Percentiles rank a stretch among this genome's conserved stretches.
Evolutionary conservation across 2,888 invertebrate species (phyloP).

Genomic region (Chloroclystis v-ata): DNA sequence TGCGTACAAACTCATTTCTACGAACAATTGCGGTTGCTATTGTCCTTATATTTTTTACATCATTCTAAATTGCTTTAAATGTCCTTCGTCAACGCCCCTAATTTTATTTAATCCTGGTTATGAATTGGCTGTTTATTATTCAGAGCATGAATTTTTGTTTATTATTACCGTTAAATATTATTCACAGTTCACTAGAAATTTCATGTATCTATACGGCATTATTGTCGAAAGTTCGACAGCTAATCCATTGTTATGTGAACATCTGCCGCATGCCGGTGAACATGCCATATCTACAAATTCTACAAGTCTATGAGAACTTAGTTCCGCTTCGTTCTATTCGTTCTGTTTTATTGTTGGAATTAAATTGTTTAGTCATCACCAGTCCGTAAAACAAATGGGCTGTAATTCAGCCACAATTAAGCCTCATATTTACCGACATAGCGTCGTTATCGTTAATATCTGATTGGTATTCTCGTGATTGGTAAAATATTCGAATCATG

Average conservation of each 20-base stretch:
- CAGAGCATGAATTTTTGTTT: conserved; percentile 9
- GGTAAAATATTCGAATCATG: conserved; percentile 9
- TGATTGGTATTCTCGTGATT: too few species aligned
- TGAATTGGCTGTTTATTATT: conserved; percentile 6
- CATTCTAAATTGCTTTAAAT: conserved; percentile 23
- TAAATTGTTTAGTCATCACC: conserved; percentile 24
- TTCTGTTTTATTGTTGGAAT: conserved; percentile 31
- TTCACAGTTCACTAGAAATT: conserved; percentile 22
- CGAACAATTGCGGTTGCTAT: conserved; percentile 41
- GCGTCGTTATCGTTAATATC: too few species aligned
- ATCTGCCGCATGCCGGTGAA: too few species aligned
- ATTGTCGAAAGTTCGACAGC: conserved; percentile 45
- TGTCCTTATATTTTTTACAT: conserved; percentile 29
- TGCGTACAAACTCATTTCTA: conserved; percentile 48
- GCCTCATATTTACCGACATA: conserved; percentile 1
- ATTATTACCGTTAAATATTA: conserved; percentile 10
- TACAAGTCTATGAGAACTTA: conserved; percentile 33
- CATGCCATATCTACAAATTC: too few species aligned
- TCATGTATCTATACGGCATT: conserved; percentile 26
- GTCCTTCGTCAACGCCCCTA: conserved; percentile 11
- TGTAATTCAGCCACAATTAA: conserved; percentile 6
- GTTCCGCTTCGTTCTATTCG: conserved; percentile 36
- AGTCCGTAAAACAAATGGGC: conserved; percentile 4
- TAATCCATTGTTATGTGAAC: conserved; percentile 47
- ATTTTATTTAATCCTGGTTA: conserved; percentile 16